These are phyloP conservation scores for Bombyx mori DNA, from an alignment of 1,140 invertebrate genomes.

Conservation along the genomic window DNA sequence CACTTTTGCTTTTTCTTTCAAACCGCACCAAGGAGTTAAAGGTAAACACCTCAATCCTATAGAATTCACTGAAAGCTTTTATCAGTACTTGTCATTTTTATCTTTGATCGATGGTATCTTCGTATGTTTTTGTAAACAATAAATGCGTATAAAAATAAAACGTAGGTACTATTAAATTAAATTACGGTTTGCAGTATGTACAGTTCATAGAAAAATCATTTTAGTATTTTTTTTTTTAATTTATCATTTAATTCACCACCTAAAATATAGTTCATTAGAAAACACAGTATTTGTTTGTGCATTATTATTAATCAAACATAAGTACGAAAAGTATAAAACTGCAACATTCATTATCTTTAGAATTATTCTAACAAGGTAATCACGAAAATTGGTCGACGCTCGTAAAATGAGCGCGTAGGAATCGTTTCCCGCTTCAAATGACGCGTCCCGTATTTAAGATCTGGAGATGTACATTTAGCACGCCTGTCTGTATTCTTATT, in stretches of 20 bases:
- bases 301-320: no score
- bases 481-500: no score
- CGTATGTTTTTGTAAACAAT: no score
- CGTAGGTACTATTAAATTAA: no score
- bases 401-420: constrained; percentile 14
- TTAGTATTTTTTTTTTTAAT: no score
- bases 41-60: constrained; percentile 32
- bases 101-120: not conserved
- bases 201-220: no score
- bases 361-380: not conserved
- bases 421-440: constrained; percentile 5
- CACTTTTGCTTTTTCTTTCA: constrained; percentile 43
- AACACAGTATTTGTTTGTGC: no score
- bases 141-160: no score
- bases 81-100: constrained; percentile 5
- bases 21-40: constrained; percentile 55
- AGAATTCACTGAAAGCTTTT: constrained; percentile 4
- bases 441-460: not conserved
- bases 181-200: no score
- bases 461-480: not conserved
- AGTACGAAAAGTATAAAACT: no score
- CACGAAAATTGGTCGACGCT: constrained; percentile 1
- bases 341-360: not conserved
- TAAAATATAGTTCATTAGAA: no score
- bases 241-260: no score